phyloP scores from a whole-genome alignment of 2,113 vertebrate species.

The Leucosticte australis region DNA sequence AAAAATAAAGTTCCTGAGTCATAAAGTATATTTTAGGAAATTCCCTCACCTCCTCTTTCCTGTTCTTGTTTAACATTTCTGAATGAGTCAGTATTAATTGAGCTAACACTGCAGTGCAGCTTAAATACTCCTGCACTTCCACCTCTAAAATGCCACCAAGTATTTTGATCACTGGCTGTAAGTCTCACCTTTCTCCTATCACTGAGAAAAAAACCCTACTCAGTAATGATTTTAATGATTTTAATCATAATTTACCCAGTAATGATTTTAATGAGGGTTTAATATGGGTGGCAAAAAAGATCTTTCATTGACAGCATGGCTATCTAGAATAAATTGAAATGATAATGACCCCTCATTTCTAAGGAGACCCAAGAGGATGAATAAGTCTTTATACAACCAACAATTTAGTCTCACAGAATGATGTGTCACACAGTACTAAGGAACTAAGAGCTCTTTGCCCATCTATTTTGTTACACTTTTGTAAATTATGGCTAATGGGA shows the following conservation, averaged over 20 bases:
- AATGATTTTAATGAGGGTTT: conserved; percentile 5
- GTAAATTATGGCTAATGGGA: background rate
- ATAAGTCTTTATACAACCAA: background rate
- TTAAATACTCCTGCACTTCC: conserved; percentile 61
- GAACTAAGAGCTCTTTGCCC: background rate
- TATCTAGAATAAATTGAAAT: background rate
- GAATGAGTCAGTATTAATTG: conserved; percentile 47
- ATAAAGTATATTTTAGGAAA: conserved; percentile 55
- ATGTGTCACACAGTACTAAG: background rate
- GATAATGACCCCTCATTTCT: background rate
- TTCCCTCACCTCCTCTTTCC: conserved; percentile 33
- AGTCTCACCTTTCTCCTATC: conserved; percentile 32
- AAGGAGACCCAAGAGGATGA: background rate
- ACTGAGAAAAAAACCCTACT: background rate
- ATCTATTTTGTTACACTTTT: background rate
- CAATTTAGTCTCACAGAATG: background rate
- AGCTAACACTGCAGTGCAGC: background rate
- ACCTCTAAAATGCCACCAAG: conserved; percentile 50
- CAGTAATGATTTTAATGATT: conserved; percentile 1
- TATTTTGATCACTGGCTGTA: conserved; percentile 45
- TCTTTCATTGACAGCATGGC: background rate
- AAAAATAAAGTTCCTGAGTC: conserved; percentile 45
- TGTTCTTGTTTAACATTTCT: conserved; percentile 66
- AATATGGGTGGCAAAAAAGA: background rate
- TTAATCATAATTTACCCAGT: background rate